Percentiles rank a stretch among this genome's conserved stretches.
These are phyloP conservation scores for Hestina assimilis DNA, from an alignment of 1,140 invertebrate genomes.

Conservation along the genomic window DNA sequence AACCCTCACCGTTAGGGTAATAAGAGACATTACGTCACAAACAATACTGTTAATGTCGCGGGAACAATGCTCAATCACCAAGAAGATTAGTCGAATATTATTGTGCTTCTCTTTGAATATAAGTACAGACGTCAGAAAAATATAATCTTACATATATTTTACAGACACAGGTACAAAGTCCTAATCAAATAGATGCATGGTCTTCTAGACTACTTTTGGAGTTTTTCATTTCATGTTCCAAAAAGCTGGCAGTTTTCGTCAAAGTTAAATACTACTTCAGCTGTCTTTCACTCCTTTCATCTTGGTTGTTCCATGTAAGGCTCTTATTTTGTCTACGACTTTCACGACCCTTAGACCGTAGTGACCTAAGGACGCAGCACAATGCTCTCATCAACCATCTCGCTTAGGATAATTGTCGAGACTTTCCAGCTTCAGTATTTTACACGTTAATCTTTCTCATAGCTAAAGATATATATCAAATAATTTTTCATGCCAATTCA, in stretches of 20 bases:
- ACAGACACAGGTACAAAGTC: not conserved
- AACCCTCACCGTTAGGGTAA: conserved; percentile 38
- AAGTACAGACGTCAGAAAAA: not conserved
- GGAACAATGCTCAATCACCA: conserved; percentile 67
- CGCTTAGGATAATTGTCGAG: conserved; percentile 50
- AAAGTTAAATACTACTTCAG: not conserved
- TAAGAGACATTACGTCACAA: conserved; percentile 55
- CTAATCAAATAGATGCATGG: too few relatives aligned
- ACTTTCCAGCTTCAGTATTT: conserved; percentile 15
- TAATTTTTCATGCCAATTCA: too few relatives aligned
- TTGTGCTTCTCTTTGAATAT: conserved; percentile 13
- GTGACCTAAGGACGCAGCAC: conserved; percentile 61
- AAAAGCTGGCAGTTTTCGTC: not conserved
- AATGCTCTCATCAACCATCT: conserved; percentile 67
- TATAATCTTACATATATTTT: not conserved
- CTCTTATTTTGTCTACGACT: conserved; percentile 1
- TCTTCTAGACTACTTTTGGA: not conserved
- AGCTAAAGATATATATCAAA: not conserved
- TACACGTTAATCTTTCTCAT: conserved; percentile 1
- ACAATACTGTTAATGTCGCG: conserved; percentile 62
- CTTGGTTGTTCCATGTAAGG: conserved; percentile 9
- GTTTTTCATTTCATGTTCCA: not conserved
- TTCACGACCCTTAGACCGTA: conserved; percentile 30
- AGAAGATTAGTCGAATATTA: conserved; percentile 26
- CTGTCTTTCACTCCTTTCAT: not conserved